Base-by-base conservation (phyloP, 2,888 invertebrate genomes). In the Drosophila formosana region DNA sequence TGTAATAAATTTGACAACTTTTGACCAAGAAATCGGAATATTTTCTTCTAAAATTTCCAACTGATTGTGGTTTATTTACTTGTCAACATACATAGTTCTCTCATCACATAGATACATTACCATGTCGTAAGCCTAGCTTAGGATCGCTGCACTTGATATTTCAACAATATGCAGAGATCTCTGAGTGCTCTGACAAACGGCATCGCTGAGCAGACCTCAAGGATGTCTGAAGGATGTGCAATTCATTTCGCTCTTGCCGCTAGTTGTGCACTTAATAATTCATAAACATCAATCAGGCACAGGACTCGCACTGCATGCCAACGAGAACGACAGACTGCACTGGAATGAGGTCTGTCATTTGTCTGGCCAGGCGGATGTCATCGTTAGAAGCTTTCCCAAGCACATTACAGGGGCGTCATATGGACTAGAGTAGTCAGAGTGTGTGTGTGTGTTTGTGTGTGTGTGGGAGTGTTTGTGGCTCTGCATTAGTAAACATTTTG, bases 401-500 rank as follows among this genome's bases (percentile, higher is more conserved):
- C 69, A 39, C 28, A 30, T 50, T 25, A 60, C 41, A 50, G 70
- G 70, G 53, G 43, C 60, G 60, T 58, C 68, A 55, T 32, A 60
- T 50, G 41, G 34, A 47, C 45, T 13, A 30, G 26, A 34, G 41
- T 13, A 45, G 26, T 60, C 45, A 50, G 53, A 53, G 51, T 32
- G 46, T 71, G 26, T 61, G 62, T 57, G 53, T 63, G 65, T 66
- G 46, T 66, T n/a, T 55, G 37, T 57, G 28, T 50, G 28, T 47
- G 43, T 49, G 30, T 62, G 49, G 41, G 23, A 23, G 52, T 49
- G 32, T 23, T 28, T 72, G 61, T 46, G 63, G 41, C 58, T 51
- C 56, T 83, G 89, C 84, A 81, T 83, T 83, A 87, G 83, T 87
- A 73, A 88, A 81, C 84, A 83, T 84, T 84, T 88, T 81, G 87